Base-by-base conservation (phyloP, 2,113 vertebrate species). In the Typhlomys cinereus region DNA sequence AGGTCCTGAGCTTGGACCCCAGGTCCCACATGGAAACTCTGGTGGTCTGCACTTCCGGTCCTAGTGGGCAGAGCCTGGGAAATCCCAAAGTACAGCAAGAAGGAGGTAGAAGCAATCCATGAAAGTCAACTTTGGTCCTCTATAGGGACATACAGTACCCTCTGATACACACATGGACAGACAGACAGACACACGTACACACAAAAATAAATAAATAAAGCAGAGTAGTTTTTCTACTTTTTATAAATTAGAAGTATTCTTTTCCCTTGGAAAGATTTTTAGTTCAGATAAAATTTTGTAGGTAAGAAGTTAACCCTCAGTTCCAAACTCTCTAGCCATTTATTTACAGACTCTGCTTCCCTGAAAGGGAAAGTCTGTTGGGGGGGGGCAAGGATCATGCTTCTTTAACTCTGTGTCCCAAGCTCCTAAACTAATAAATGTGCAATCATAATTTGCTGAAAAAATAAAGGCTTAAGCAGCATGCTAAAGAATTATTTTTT, bases 251-350 rank as follows among this genome's bases (percentile, higher is more conserved):
- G 34, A 69, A 66, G 31, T 75, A 62, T 15, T 2, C 34, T 59
- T 89, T 82, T 80, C 31, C 62, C 31, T 61, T 76, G 23, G 62
- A 82, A 83, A 93, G 20, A 50, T 64, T 81, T 92, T 91, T 81
- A 89, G 41, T 86, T 82, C 54, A 71, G 74, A 57, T 89, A 57
- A 79, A 78, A 39, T 78, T 57, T 78, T 27, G 2, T 78, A 54
- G n/a, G 52, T 57, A 78, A n/a, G 39, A 57, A 78, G 36, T 54
- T 80, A 23, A 81, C 71, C 29, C 90, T 66, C 46, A 85, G n/a
- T 17, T 87, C 31, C 59, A 86, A 82, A 91, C 48, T 83, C 52
- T 75, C 7, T 36, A 76, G 23, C n/a, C n/a, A 39, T 73, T 83
- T 59, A 7, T 84, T 73, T 88, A 36, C 61, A 29, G 0, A 66